A percentile compares a stretch with the other conserved stretches of the same genome.
phyloP scores from a whole-genome alignment of 2,113 vertebrate genomes.

The Nibea coibor region DNA sequence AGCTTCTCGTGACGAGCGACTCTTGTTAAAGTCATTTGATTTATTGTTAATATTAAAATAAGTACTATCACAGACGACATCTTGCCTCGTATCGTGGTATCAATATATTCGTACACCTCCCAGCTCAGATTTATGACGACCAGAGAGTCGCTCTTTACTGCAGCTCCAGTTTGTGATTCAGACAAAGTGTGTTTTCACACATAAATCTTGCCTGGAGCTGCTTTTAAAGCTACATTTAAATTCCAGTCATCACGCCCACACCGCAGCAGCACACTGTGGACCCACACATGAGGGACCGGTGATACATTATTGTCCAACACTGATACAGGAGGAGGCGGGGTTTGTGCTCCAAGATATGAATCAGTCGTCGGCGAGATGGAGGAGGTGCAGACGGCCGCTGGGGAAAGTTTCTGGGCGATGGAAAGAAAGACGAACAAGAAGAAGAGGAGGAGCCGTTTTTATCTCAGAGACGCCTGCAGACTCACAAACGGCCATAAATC shows the following conservation, averaged over 20 bases:
- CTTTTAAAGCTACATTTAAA: conserved; percentile 31
- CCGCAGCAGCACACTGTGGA: background rate
- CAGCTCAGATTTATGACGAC: background rate
- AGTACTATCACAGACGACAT: background rate
- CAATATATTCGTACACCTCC: background rate
- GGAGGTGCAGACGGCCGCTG: conserved; percentile 24
- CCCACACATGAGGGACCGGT: conserved; percentile 10
- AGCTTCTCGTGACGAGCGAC: background rate
- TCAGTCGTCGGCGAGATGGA: conserved; percentile 40
- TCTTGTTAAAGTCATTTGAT: background rate
- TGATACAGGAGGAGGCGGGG: conserved; percentile 10
- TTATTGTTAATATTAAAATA: background rate
- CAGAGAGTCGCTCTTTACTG: background rate
- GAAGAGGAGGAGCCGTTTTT: conserved; percentile 10
- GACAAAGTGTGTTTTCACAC: conserved; percentile 17
- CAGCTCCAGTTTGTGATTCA: conserved; percentile 22
- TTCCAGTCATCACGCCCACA: conserved; percentile 20
- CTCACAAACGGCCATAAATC: conserved; percentile 30
- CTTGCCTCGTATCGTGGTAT: background rate
- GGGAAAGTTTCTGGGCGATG: conserved; percentile 21
- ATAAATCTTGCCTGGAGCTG: background rate
- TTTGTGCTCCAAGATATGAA: conserved; percentile 33
- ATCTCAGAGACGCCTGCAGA: conserved; percentile 19
- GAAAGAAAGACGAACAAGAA: conserved; percentile 2
- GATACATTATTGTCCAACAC: conserved; percentile 21